phyloP scores from a whole-genome alignment of 2,113 vertebrate species.

The Arvicanthis niloticus region DNA sequence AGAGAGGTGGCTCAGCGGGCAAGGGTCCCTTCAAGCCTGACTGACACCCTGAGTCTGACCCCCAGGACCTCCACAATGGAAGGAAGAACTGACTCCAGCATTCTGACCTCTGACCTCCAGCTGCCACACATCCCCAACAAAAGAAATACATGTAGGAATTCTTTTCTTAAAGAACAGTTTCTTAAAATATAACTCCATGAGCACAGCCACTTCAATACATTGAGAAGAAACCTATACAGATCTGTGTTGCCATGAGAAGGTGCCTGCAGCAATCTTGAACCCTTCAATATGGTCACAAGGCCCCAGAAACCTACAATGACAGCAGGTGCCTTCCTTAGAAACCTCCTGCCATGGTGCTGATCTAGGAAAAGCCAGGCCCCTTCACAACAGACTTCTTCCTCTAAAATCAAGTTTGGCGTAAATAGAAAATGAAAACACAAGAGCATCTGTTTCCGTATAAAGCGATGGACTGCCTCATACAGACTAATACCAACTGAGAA shows the following conservation, averaged over 20 bases:
- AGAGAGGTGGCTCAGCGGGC: neutral
- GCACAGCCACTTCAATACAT: neutral
- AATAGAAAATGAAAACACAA: neutral
- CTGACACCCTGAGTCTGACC: neutral
- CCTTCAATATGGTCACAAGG: neutral
- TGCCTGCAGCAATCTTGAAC: neutral
- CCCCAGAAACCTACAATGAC: neutral
- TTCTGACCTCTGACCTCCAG: neutral
- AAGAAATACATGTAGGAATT: neutral
- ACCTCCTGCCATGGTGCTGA: neutral
- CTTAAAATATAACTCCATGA: neutral
- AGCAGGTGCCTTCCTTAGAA: neutral
- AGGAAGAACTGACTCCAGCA: neutral
- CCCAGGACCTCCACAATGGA: neutral
- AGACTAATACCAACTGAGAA: slow-evolving; percentile 39
- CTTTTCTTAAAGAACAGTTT: neutral
- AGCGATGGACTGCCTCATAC: slow-evolving; percentile 21
- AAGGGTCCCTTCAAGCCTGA: neutral
- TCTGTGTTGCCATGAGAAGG: neutral
- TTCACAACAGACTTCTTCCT: neutral
- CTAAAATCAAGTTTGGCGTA: neutral
- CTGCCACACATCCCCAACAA: neutral
- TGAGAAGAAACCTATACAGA: neutral
- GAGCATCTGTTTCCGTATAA: neutral
- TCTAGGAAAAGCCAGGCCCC: neutral